Evolutionary conservation across 1,140 invertebrate species (phyloP).

Genomic region (Papilio xuthus): DNA sequence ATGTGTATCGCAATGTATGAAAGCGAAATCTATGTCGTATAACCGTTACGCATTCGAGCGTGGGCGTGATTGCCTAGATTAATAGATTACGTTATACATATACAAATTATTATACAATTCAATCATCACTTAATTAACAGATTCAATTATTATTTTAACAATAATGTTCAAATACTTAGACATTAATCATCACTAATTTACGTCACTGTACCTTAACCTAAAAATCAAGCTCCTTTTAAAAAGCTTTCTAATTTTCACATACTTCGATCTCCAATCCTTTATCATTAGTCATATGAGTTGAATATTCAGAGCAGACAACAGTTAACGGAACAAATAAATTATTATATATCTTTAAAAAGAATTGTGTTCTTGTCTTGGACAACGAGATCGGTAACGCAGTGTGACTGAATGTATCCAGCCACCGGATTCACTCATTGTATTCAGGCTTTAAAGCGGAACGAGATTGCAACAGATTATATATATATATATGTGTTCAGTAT

Average conservation of each 20-base stretch:
- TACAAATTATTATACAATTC: constrained; percentile 2
- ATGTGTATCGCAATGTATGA: background rate
- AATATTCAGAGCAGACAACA: background rate
- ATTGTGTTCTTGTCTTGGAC: background rate
- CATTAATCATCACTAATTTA: background rate
- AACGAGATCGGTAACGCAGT: background rate
- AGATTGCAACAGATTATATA: constrained; percentile 30
- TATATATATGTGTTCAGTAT: background rate
- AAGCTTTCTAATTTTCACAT: background rate
- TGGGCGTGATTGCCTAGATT: background rate
- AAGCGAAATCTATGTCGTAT: constrained; percentile 9
- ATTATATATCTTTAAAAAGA: background rate
- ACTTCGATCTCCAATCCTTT: constrained; percentile 4
- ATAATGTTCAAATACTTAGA: too few species aligned
- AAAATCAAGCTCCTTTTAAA: background rate
- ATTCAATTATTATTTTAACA: background rate
- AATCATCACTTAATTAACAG: background rate
- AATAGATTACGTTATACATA: constrained; percentile 10
- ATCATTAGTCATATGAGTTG: background rate
- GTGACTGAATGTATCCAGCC: background rate
- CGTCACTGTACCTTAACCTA: background rate
- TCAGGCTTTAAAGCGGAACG: constrained; percentile 25
- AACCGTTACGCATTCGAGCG: constrained; percentile 6
- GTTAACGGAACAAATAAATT: background rate
- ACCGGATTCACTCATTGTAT: constrained; percentile 18